Conservation (phyloP, 2,113 vertebrate species). For the Columba livia region DNA sequence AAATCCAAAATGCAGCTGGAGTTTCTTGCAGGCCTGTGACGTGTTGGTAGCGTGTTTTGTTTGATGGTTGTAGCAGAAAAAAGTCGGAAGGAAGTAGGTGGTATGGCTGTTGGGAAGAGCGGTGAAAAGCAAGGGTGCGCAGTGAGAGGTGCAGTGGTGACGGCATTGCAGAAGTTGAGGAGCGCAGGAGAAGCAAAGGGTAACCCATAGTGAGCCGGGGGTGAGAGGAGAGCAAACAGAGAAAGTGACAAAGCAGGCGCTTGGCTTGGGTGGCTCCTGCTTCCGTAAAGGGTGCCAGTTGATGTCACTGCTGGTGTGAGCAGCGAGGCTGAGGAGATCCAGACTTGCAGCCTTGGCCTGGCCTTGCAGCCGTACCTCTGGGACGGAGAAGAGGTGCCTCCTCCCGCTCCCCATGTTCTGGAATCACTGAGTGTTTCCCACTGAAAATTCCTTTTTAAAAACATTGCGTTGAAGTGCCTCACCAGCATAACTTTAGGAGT, state of each 20-base stretch:
- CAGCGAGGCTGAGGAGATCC: background rate
- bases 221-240: background rate
- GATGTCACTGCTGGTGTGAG: background rate
- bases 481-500: background rate
- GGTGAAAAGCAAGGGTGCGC: background rate
- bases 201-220: background rate
- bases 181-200: background rate
- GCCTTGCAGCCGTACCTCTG: accelerated
- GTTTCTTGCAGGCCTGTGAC: background rate
- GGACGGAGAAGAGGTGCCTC: background rate
- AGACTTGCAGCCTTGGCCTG: background rate
- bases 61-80: background rate
- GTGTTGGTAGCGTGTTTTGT: background rate
- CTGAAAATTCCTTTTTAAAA: background rate
- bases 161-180: background rate
- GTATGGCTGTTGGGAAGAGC: background rate
- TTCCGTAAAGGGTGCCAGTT: background rate
- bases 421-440: background rate
- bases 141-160: background rate
- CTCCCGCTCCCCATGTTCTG: background rate
- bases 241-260: background rate
- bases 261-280: background rate
- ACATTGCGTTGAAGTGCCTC: background rate
- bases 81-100: background rate
- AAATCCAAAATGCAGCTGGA: background rate